Percentiles rank a stretch among this genome's conserved stretches.
Conservation (phyloP, 1,140 invertebrate genomes). For the Orius laevigatus region DNA sequence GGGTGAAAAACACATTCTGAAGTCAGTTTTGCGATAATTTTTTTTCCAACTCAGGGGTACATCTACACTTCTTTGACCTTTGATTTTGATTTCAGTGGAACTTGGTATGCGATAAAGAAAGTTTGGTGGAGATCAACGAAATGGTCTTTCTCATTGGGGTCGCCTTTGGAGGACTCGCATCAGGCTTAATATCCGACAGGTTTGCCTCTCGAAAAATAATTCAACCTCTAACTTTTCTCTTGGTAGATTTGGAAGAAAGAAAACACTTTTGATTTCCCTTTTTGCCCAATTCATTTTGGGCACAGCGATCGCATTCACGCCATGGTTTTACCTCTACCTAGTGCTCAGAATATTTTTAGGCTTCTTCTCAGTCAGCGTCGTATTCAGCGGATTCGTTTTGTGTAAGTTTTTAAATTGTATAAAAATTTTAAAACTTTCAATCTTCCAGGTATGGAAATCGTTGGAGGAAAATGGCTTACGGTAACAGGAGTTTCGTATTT, state of each 20-base stretch:
- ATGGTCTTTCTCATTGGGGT: conserved; percentile 51
- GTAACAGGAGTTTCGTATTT: conserved; percentile 54
- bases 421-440: not conserved
- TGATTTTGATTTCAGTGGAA: conserved; percentile 35
- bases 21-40: no score
- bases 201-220: conserved; percentile 7
- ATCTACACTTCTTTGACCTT: no score
- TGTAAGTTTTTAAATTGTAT: conserved; percentile 21
- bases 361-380: conserved; percentile 51
- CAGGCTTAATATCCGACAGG: conserved; percentile 51
- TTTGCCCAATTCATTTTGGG: conserved; percentile 43
- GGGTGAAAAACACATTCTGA: no score
- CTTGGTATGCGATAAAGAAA: conserved; percentile 43
- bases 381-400: conserved; percentile 53
- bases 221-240: not conserved
- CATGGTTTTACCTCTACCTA: conserved; percentile 45
- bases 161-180: conserved; percentile 47
- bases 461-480: conserved; percentile 56
- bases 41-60: no score
- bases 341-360: conserved; percentile 42
- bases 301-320: conserved; percentile 39
- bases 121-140: conserved; percentile 44
- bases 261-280: conserved; percentile 48
- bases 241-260: conserved; percentile 54
- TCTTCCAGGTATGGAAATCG: conserved; percentile 40